Conservation (phyloP, 2,888 invertebrate genomes). For the Pocota personata region DNA sequence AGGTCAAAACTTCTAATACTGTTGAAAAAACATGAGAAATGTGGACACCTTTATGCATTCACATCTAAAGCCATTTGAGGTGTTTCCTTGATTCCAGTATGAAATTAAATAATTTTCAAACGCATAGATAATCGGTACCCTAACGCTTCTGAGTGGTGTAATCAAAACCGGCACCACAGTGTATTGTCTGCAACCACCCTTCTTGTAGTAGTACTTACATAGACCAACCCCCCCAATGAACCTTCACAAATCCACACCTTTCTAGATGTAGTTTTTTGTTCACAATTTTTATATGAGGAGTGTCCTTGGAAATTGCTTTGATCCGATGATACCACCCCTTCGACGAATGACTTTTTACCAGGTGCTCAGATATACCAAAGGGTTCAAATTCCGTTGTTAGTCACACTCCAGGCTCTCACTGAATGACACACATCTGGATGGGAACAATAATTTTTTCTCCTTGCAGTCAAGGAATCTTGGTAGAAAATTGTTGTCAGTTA, state of each 20-base stretch:
- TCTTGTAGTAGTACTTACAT: neutral
- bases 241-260: neutral
- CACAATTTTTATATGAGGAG: neutral
- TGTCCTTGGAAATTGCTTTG: slow-evolving; percentile 53
- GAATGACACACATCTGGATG: slow-evolving; percentile 30
- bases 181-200: neutral
- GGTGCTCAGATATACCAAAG: slow-evolving; percentile 60
- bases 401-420: neutral
- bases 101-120: no score
- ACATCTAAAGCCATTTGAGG: no score
- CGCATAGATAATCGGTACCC: neutral
- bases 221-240: neutral
- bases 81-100: no score
- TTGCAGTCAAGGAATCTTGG: slow-evolving; percentile 2
- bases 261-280: neutral
- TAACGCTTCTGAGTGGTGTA: neutral
- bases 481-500: slow-evolving; percentile 49
- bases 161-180: neutral
- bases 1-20: no score
- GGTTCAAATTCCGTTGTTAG: slow-evolving; percentile 18
- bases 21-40: no score
- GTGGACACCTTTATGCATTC: no score
- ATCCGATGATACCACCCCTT: slow-evolving; percentile 52
- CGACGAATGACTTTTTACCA: slow-evolving; percentile 28
- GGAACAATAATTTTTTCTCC: neutral